A percentile compares a stretch with the other conserved stretches of the same genome.
These are phyloP conservation scores for Sthenelais limicola DNA, from an alignment of 2,888 invertebrate genomes.

Conservation along the genomic window DNA sequence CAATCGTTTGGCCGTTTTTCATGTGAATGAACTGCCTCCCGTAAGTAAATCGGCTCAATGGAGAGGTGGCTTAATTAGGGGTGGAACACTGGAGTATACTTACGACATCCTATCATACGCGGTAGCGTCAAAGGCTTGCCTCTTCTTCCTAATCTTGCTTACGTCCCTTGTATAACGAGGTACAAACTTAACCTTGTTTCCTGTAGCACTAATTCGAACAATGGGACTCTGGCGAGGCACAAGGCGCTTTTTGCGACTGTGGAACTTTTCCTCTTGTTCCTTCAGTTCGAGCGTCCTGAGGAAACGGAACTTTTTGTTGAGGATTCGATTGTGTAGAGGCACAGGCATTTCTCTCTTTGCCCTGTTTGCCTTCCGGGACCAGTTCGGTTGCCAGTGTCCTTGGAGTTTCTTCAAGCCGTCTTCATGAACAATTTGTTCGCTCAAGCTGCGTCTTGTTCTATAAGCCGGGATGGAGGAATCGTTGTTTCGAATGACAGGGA, in stretches of 20 bases:
- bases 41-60: too few relatives aligned
- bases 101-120: slow-evolving; percentile 54
- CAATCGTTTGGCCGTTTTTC: too few relatives aligned
- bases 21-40: too few relatives aligned
- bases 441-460: slow-evolving; percentile 43
- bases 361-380: not conserved
- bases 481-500: slow-evolving; percentile 53
- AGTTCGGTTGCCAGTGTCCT: not conserved
- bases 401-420: not conserved
- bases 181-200: slow-evolving; percentile 30
- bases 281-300: slow-evolving; percentile 48
- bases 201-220: slow-evolving; percentile 5
- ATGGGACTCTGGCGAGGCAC: slow-evolving; percentile 14
- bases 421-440: not conserved
- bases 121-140: slow-evolving; percentile 60
- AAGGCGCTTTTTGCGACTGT: slow-evolving; percentile 15
- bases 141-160: slow-evolving; percentile 40
- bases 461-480: slow-evolving; percentile 32
- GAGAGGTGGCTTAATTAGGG: too few relatives aligned
- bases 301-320: slow-evolving; percentile 49
- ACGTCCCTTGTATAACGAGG: slow-evolving; percentile 36
- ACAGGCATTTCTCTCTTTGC: slow-evolving; percentile 9
- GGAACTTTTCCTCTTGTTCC: slow-evolving; percentile 12
- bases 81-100: too few relatives aligned
- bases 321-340: slow-evolving; percentile 44